A percentile compares a stretch with the other conserved stretches of the same genome.
Conservation (phyloP, 2,113 vertebrate genomes). For the Ictalurus punctatus region DNA sequence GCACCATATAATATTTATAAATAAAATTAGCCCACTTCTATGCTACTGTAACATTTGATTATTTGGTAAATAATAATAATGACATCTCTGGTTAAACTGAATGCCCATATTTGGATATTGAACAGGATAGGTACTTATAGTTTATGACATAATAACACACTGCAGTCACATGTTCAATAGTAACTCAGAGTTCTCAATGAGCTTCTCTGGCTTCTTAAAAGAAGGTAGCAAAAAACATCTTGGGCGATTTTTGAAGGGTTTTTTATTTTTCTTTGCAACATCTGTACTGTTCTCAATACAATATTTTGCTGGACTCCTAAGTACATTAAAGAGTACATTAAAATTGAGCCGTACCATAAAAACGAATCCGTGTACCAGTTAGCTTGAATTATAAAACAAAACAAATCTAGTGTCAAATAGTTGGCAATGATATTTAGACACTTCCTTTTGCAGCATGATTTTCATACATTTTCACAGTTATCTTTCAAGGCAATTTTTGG, state of each 20-base stretch:
- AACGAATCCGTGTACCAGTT: not conserved
- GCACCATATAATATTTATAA: not conserved
- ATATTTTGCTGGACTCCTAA: not conserved
- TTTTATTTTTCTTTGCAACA: not conserved
- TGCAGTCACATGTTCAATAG: not conserved
- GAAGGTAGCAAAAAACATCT: not conserved
- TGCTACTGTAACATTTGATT: not conserved
- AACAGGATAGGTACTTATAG: not conserved
- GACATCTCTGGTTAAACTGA: not conserved
- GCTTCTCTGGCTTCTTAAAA: not conserved
- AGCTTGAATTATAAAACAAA: slow-evolving; percentile 4
- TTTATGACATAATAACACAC: not conserved
- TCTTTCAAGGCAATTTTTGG: not conserved
- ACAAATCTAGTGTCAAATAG: not conserved
- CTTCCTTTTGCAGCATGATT: not conserved
- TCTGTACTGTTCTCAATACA: not conserved
- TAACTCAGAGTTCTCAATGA: not conserved
- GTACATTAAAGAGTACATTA: slow-evolving; percentile 17
- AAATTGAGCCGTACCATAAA: not conserved
- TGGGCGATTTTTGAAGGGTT: not conserved
- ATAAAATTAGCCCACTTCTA: not conserved
- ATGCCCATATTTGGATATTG: not conserved
- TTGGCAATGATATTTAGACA: not conserved
- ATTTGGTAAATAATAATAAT: not conserved
- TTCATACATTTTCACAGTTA: not conserved